Base-by-base conservation (phyloP, 2,113 vertebrate species). In the Rallus limicola region DNA sequence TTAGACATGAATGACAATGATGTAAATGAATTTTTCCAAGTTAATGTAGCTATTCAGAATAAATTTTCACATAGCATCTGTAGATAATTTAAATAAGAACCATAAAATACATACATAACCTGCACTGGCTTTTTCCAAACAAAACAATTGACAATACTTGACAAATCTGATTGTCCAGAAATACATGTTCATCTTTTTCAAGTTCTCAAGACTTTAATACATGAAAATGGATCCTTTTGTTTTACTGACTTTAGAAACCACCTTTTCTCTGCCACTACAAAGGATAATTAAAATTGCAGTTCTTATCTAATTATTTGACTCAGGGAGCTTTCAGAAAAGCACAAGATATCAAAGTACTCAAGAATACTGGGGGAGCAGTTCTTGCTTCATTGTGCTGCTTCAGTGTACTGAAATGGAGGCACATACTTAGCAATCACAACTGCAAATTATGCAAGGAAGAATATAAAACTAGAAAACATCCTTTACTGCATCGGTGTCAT, bases 41-140 rank as follows among this genome's bases (percentile, higher is more conserved):
- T 95, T 97, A 95, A 90, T 95, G 63, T 95, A 88, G 67, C 38
- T 92, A 91, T 96, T 95, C 72, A 92, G 90, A 96, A 83, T 84
- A 84, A 71, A 96, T 95, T 96, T 97, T 59, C 38, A 52, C 86
- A 58, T 13, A 95, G 9, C 92, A 94, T 92, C 69, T 95, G 58
- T 90, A 91, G 62, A 77, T 94, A 92, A 96, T 97, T 95, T 96
- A 53, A 77, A 95, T 96, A 97, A 97, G 77, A 86, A 87, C 44
- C 55, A 79, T 86, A 87, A 97, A 96, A 87, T 76, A 92, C 94
- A 96, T 91, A 71, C 24, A 23, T 79, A 84, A 60, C 46, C 40
- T 94, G 55, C 42, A 52, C 71, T 88, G 64, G 75, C 85, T 92
- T 79, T 94, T 97, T 95, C 67, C 64, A 75, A 94, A 74, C 19